Base-by-base conservation (phyloP, 1,140 invertebrate species). In the Tribolium madens region DNA sequence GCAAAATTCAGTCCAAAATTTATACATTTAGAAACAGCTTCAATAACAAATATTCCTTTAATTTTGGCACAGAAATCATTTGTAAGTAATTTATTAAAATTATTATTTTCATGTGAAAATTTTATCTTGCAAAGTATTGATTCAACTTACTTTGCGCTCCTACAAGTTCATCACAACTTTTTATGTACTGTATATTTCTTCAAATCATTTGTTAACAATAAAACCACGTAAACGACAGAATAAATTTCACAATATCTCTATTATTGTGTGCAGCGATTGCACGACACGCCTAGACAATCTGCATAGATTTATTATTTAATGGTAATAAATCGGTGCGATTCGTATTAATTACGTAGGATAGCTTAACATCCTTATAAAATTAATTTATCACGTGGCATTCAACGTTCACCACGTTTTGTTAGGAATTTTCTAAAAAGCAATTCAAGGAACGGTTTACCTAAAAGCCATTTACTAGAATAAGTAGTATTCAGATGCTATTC, bases 301-400 rank as follows among this genome's bases (percentile, higher is more conserved):
- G 26, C 57, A 64, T 33, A 33, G 57, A 64, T 64, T 64, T 64
- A 64, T 64, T 64, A 64, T 12, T 26, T 26, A 33, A 33, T 26
- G 57, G 57, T 12, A 64, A 57, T 57, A 60, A 60, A 60, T 60
- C 18, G 18, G 53, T 60, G 53, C 57, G 57, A 64, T 36, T 64
- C 26, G 57, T 33, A 64, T 64, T 64, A 64, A 64, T 64, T 64
- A 64, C 57, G 57, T 64, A 26, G 57, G 57, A 64, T 26, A 64
- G 26, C 21, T 64, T 64, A 26, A 64, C 33, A 64, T 64, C 57
- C 26, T 64, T 64, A 64, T 64, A 64, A 64, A 64, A 33, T 64
- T 31, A 64, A 64, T 33, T 33, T 33, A 64, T 64, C 57, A 64
- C 57, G 57, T 64, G 57, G 57, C 57, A 64, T 64, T 64, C 57